Evolutionary conservation across 2,888 invertebrate genomes (phyloP).

Genomic region (Erpobdella octoculata): DNA sequence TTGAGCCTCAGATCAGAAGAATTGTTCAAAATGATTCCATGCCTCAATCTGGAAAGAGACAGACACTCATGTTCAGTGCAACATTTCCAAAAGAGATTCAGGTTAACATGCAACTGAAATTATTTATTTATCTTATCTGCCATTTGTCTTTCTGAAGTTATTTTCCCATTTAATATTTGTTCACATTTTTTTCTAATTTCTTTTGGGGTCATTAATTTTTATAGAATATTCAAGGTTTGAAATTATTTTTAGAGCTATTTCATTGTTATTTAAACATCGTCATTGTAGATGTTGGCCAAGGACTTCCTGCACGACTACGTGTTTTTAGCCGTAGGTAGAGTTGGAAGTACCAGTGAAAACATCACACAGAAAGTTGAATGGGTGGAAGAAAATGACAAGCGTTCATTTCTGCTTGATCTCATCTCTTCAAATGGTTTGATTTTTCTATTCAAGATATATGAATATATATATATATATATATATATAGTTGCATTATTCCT

Average conservation of each 20-base stretch:
- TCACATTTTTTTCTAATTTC: no score
- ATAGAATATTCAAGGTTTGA: no score
- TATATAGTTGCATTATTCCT: background rate
- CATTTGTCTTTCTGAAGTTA: no score
- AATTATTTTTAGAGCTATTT: background rate
- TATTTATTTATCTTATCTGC: background rate
- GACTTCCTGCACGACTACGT: constrained; percentile 97
- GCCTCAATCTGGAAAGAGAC: constrained; percentile 87
- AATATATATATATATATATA: background rate
- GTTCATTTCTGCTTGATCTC: constrained; percentile 88
- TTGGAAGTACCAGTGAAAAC: constrained; percentile 97
- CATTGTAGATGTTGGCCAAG: constrained; percentile 75
- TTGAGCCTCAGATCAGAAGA: constrained; percentile 86
- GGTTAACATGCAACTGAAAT: constrained; percentile 49
- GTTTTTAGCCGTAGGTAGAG: constrained; percentile 96
- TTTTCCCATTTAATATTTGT: no score
- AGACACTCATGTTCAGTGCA: constrained; percentile 99
- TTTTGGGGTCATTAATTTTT: background rate
- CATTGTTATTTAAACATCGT: background rate
- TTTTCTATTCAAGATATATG: background rate
- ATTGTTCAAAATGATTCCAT: constrained; percentile 84
- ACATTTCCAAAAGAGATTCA: constrained; percentile 99
- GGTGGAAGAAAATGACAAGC: constrained; percentile 95
- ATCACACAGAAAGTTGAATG: constrained; percentile 97
- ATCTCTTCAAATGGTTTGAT: constrained; percentile 63